Base-by-base conservation (phyloP, 1,140 invertebrate genomes). In the Rhizoglyphus robini region DNA sequence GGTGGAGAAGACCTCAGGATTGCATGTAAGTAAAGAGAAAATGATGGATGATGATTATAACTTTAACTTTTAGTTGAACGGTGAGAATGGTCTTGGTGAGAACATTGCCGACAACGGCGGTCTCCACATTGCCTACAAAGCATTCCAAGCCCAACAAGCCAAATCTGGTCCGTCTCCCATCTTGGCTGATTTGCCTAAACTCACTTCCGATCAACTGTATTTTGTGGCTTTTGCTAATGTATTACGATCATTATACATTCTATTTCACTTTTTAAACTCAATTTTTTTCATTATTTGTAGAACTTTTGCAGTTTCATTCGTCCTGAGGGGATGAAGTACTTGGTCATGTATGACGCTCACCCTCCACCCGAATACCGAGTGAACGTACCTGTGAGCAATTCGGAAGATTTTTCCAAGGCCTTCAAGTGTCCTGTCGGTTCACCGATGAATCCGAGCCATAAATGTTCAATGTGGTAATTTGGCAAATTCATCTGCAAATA, bases 361-460 rank as follows among this genome's bases (percentile, higher is more conserved):
- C 63, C 59, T 49, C 72, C 72, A 11, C 65, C 62, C 5, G 58
- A 57, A 51, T 71, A 51, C 58, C 38, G 80, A 67, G 79, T 82
- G 4, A 81, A 80, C 70, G 81, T 81, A 3, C 81, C 82, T 18
- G 73, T 82, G 13, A 81, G 81, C 32, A 84, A 84, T 70, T 81
- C 79, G 18, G 66, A 72, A 27, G 79, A 79, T 25, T 83, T 83
- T 74, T 75, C 82, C 0, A 65, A 74, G 48, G 76, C 77, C 31
- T 83, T 79, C 73, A 73, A 77, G 29, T 83, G 82, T 72, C 74
- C 76, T 4, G 58, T 70, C 8, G 77, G 75, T 27, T 74, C 75
- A 8, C 73, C 72, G 18, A 83, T 83, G 81, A 83, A 83, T 73
- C 82, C 82, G 20, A 68, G 63, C 3, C 73, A 81, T 29, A 83